Percentiles rank a stretch among this genome's conserved stretches.
Conservation (phyloP, 2,113 vertebrate species). For the Antigone vipio region DNA sequence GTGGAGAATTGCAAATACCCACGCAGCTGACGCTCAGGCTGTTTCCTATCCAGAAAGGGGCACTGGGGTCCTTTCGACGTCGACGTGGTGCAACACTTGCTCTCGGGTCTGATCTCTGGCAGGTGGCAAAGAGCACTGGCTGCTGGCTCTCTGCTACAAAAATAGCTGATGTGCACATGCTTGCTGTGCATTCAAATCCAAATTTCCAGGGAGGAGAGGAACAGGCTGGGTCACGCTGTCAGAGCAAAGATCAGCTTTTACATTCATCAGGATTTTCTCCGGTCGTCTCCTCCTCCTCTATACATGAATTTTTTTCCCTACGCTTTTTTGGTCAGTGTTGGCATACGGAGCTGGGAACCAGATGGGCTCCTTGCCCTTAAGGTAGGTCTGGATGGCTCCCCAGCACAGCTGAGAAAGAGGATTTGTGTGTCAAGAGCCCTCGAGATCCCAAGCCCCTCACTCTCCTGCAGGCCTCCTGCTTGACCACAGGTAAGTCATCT, state of each 20-base stretch:
- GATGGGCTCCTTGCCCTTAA: neutral
- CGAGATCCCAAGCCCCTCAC: neutral
- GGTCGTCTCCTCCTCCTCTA: neutral
- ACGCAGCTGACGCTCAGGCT: neutral
- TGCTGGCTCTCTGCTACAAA: neutral
- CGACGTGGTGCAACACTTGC: neutral
- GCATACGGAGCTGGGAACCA: neutral
- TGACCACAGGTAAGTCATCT: neutral
- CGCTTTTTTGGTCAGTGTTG: neutral
- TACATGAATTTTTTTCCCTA: neutral
- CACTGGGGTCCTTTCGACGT: accelerated
- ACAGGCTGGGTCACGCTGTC: neutral
- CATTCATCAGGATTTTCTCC: neutral
- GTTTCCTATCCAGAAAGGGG: neutral
- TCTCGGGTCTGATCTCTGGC: neutral
- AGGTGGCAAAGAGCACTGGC: neutral
- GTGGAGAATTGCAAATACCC: neutral
- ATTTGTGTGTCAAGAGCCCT: neutral
- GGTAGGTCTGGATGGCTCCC: neutral
- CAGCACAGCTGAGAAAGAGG: neutral
- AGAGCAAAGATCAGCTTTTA: slow-evolving; percentile 11
- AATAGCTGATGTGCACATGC: neutral
- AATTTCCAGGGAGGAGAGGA: neutral
- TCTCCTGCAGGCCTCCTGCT: neutral
- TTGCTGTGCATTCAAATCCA: neutral